These are phyloP conservation scores for Gryllus longicercus DNA, from an alignment of 2,888 invertebrate genomes.

Conservation along the genomic window DNA sequence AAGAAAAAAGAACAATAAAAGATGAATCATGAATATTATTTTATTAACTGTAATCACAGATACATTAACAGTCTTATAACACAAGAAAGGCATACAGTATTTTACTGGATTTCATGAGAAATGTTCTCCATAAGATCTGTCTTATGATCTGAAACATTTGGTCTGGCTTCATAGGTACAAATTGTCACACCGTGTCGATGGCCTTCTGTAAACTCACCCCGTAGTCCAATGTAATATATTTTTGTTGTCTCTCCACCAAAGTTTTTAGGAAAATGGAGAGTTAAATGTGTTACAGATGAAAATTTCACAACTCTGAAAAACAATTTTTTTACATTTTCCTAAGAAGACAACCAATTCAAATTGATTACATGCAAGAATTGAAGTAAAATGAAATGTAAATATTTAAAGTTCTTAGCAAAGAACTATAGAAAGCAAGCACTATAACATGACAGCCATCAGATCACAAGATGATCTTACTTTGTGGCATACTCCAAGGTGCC, in stretches of 20 bases:
- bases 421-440: slow-evolving; percentile 25
- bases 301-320: slow-evolving; percentile 83
- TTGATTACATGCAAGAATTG: slow-evolving; percentile 21
- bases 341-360: slow-evolving; percentile 20
- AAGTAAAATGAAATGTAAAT: too few relatives aligned
- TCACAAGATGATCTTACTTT: slow-evolving; percentile 62
- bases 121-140: slow-evolving; percentile 61
- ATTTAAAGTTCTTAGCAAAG: neutral
- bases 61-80: neutral
- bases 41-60: neutral
- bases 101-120: slow-evolving; percentile 56
- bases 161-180: slow-evolving; percentile 82
- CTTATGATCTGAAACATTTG: slow-evolving; percentile 84
- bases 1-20: neutral
- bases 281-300: slow-evolving; percentile 81
- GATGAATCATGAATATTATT: neutral
- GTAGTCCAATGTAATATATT: slow-evolving; percentile 90
- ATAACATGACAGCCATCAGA: slow-evolving; percentile 26
- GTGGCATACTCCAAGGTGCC: slow-evolving; percentile 85
- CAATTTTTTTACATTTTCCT: neutral
- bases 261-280: slow-evolving; percentile 86
- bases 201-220: slow-evolving; percentile 84
- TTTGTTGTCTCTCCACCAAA: slow-evolving; percentile 81
- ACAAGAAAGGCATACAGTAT: neutral
- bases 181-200: slow-evolving; percentile 88